phyloP scores from a whole-genome alignment of 2,797 vertebrate species.

The Monodelphis domestica region DNA sequence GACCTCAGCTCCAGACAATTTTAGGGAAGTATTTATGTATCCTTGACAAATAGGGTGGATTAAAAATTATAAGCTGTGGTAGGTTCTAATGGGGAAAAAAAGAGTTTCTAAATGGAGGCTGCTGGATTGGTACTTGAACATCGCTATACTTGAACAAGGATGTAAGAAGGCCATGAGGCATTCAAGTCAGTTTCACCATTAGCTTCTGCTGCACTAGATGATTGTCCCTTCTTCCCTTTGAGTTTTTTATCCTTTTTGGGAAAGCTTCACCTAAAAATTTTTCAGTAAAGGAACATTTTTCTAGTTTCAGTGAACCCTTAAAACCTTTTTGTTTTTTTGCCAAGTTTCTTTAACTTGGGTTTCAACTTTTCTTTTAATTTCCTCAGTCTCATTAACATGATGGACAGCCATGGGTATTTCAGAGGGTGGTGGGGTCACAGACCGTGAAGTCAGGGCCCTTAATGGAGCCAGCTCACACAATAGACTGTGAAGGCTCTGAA shows the following conservation, averaged over 20 bases:
- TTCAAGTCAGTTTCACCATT: neutral
- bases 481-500: neutral
- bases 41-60: neutral
- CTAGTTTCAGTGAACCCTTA: neutral
- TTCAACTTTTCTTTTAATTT: neutral
- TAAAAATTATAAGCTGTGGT: neutral
- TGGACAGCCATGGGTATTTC: neutral
- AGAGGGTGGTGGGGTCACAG: neutral
- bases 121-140: neutral
- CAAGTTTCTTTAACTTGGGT: neutral
- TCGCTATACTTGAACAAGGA: conserved; percentile 8
- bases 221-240: neutral
- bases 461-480: rapidly evolving
- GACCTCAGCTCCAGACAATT: neutral
- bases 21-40: neutral
- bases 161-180: neutral
- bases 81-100: conserved; percentile 1
- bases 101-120: neutral
- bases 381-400: neutral
- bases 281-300: conserved; percentile 28
- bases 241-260: conserved; percentile 14
- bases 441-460: neutral
- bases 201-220: neutral
- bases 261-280: conserved; percentile 14
- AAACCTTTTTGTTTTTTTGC: neutral